Conservation (phyloP, 2,797 vertebrate species). For the Pipistrellus pipistrellus region DNA sequence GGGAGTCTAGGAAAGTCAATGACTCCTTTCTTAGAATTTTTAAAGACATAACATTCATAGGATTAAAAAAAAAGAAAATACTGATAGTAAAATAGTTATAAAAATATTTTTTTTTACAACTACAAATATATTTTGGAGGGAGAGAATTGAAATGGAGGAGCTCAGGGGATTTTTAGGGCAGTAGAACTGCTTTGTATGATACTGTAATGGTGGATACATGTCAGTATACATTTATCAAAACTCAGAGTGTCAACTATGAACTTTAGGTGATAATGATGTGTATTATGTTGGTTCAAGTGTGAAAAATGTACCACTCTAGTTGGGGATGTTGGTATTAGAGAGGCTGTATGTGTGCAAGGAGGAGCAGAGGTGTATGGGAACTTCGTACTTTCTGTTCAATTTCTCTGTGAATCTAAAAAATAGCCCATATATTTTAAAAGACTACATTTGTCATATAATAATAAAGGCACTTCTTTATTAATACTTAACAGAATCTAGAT, state of each 20-base stretch:
- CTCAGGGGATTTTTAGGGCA: neutral
- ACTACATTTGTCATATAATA: neutral
- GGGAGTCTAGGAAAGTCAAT: neutral
- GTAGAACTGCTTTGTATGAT: neutral
- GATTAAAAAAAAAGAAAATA: neutral
- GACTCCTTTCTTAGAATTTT: neutral
- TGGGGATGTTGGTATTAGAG: too few relatives aligned
- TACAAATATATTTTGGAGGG: neutral
- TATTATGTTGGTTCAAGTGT: neutral
- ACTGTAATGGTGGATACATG: neutral
- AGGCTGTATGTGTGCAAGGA: neutral
- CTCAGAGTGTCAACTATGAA: neutral
- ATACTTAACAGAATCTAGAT: neutral
- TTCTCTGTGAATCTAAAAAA: slow-evolving; percentile 10
- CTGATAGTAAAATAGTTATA: neutral
- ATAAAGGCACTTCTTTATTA: neutral
- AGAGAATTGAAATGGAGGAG: neutral
- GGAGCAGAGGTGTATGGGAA: neutral
- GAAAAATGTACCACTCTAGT: neutral
- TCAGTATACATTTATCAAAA: neutral
- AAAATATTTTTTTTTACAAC: neutral
- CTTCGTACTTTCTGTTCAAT: neutral
- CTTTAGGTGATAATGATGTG: neutral
- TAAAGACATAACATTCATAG: neutral
- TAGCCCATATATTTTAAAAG: neutral